These are phyloP conservation scores for Sorex araneus DNA, from an alignment of 2,113 vertebrate genomes.

Conservation along the genomic window DNA sequence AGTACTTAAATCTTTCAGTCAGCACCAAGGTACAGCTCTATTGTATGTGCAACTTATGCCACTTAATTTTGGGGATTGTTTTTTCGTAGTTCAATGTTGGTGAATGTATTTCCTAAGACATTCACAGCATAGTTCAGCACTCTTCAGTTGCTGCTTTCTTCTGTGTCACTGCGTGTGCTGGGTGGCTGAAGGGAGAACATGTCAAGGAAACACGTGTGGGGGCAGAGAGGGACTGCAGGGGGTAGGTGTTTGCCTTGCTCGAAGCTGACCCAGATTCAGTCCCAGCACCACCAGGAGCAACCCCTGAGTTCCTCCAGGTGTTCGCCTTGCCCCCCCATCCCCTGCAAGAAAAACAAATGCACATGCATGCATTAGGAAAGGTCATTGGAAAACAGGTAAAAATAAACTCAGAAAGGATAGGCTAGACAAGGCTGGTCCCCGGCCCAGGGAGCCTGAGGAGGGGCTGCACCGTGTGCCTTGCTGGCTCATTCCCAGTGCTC, in stretches of 20 bases:
- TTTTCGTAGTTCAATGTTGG: not conserved
- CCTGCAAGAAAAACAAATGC: too few relatives aligned
- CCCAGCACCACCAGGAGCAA: too few relatives aligned
- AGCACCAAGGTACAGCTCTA: not conserved
- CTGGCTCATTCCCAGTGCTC: too few relatives aligned
- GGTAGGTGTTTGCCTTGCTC: too few relatives aligned
- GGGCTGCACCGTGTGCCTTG: too few relatives aligned
- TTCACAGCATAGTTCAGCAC: not conserved
- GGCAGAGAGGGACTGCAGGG: too few relatives aligned
- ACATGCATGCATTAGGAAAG: not conserved
- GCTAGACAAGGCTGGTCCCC: too few relatives aligned
- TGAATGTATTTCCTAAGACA: not conserved
- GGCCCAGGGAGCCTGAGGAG: too few relatives aligned
- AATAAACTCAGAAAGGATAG: constrained; percentile 23
- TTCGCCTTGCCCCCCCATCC: too few relatives aligned
- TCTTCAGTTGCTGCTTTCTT: not conserved
- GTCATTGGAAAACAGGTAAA: constrained; percentile 28
- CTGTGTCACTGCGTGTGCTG: not conserved
- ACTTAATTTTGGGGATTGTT: not conserved
- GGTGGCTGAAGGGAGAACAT: constrained; percentile 38
- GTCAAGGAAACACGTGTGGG: not conserved
- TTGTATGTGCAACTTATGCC: not conserved
- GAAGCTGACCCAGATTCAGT: too few relatives aligned
- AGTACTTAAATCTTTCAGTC: not conserved
- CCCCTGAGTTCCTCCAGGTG: too few relatives aligned